phyloP scores from a whole-genome alignment of 2,888 invertebrate genomes.

The Heteropelma amictum region DNA sequence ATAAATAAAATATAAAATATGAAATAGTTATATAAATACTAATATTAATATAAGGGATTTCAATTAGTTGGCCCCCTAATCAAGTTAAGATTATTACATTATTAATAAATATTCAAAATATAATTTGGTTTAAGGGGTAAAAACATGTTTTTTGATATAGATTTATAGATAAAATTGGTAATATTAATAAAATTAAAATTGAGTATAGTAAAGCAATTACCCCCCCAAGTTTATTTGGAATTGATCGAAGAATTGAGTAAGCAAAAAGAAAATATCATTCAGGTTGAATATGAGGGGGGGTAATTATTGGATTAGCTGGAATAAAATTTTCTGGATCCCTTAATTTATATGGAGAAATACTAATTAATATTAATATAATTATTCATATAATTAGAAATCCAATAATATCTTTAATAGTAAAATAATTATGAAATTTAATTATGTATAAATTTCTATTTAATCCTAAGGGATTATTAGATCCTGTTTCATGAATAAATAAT shows the following conservation, averaged over 20 bases:
- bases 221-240: slow-evolving; percentile 89
- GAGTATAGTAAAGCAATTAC: slow-evolving; percentile 84
- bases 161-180: slow-evolving; percentile 81
- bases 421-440: slow-evolving; percentile 85
- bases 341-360: slow-evolving; percentile 81
- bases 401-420: slow-evolving; percentile 82
- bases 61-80: slow-evolving; percentile 77
- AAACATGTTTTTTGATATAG: slow-evolving; percentile 82
- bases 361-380: slow-evolving; percentile 79
- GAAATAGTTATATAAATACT: slow-evolving; percentile 43
- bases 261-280: slow-evolving; percentile 93
- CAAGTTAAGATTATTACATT: slow-evolving; percentile 76
- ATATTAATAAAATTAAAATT: slow-evolving; percentile 83
- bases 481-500: slow-evolving; percentile 83
- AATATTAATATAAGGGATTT: slow-evolving; percentile 73
- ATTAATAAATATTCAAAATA: slow-evolving; percentile 73
- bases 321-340: slow-evolving; percentile 88
- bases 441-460: slow-evolving; percentile 78
- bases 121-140: slow-evolving; percentile 77
- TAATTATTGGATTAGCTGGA: slow-evolving; percentile 84
- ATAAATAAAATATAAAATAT: not conserved
- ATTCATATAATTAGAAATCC: slow-evolving; percentile 82
- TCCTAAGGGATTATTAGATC: slow-evolving; percentile 85
- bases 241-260: slow-evolving; percentile 88
- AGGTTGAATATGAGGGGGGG: slow-evolving; percentile 88